Evolutionary conservation across 1,140 invertebrate species (phyloP), one percentile per base, ranked within the genome.

Genomic region (Holotrichia oblita): DNA sequence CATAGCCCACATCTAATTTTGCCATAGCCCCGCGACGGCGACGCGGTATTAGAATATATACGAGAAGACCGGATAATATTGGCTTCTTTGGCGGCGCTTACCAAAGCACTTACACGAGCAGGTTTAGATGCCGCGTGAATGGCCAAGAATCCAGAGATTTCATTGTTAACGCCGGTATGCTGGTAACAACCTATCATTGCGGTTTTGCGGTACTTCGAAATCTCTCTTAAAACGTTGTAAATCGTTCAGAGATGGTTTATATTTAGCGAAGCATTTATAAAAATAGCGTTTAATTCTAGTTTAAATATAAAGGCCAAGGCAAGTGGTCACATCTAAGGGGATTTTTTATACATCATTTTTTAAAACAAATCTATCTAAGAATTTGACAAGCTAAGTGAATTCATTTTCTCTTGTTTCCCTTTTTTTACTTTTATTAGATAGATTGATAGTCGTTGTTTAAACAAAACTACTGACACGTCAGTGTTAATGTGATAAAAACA

Each of bases 1-100:
- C 27, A 69, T 69, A 22, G 61, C 61, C 61, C 61, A 69, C 22
- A 69, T 69, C 61, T 69, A 69, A 69, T 69, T 69, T 69, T 69
- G 61, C 61, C 61, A 69, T 69, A 22, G 22, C 61, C 22, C 24
- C 17, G 61, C 48, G 61, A 69, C 61, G 22, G 12, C 61, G 61
- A 69, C 61, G 20, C 61, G 22, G 8, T 20, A 34, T 69, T 69
- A 69, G 61, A 34, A 69, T 69, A 34, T 34, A 34, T 34, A 69
- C 61, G 61, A 22, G 61, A 27, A 69, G 20, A 34, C 17, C 22
- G 20, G 22, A 69, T 34, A 20, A 22, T 34, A 34, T 22, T 69
- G 12, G 61, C 27, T 34, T 69, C 61, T 69, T 69, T 69, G 61
- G 22, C 61, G 61, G 61, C 61, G 61, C 22, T 69, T 27, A 20